Conservation (phyloP, 92 coral and sea anemone species). For the Chrysogorgia sp. region DNA sequence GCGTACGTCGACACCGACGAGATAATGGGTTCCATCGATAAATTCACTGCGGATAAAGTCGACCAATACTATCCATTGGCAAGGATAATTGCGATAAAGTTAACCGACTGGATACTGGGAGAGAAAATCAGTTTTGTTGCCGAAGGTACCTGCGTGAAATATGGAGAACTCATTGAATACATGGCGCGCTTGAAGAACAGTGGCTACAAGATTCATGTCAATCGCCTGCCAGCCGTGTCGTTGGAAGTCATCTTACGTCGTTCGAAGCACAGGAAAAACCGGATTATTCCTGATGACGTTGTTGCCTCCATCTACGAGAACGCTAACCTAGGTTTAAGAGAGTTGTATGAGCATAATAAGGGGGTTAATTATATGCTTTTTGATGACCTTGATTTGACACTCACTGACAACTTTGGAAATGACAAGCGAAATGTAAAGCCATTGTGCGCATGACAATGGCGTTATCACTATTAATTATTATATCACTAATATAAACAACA, state of each 20-base stretch:
- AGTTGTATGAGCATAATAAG: conserved; percentile 70
- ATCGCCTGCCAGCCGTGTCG: conserved; percentile 72
- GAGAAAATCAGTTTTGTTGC: conserved; percentile 93
- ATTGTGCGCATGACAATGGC: neutral
- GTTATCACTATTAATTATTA: neutral
- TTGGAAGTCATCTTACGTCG: conserved; percentile 69
- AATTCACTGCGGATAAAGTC: conserved; percentile 84
- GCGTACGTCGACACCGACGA: conserved; percentile 97
- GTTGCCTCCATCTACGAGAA: conserved; percentile 76
- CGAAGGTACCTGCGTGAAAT: conserved; percentile 96
- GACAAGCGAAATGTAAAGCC: conserved; percentile 7
- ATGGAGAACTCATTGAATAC: conserved; percentile 80
- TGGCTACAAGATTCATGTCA: conserved; percentile 81
- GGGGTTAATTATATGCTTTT: conserved; percentile 57
- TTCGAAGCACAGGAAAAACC: conserved; percentile 77
- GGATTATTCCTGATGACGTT: conserved; percentile 81
- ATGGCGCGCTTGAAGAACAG: conserved; percentile 80
- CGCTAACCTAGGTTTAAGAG: conserved; percentile 72
- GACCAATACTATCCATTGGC: conserved; percentile 92
- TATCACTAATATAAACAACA: too few relatives aligned
- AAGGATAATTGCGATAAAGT: conserved; percentile 80
- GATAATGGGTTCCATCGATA: conserved; percentile 89
- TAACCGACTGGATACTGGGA: conserved; percentile 97
- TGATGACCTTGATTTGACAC: conserved; percentile 59
- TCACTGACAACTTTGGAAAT: neutral